Percentiles rank a stretch among this genome's conserved stretches.
Conservation (phyloP, 2,888 invertebrate species). For the Heteromurus nitidus region DNA sequence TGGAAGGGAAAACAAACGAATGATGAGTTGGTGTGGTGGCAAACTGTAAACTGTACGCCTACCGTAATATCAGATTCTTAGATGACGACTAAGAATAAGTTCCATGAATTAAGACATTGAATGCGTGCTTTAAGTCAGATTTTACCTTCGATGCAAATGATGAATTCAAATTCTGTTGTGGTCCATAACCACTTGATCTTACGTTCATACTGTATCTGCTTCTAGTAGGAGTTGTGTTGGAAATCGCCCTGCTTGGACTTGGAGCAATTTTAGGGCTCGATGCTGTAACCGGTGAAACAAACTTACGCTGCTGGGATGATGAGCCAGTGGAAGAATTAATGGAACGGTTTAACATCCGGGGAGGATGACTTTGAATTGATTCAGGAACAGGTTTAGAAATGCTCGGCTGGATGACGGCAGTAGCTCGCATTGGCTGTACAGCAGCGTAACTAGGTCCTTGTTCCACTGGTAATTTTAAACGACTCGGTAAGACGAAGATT, state of each 20-base stretch:
- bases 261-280: constrained; percentile 59
- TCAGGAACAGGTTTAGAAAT: neutral
- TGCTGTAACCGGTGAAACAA: constrained; percentile 50
- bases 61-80: neutral
- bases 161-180: constrained; percentile 37
- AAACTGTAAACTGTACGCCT: neutral
- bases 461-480: neutral
- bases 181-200: constrained; percentile 67
- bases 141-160: constrained; percentile 33
- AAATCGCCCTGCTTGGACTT: neutral
- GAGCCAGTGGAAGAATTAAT: neutral
- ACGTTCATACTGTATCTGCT: constrained; percentile 42
- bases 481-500: too few species aligned
- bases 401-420: constrained; percentile 35
- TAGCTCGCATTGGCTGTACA: constrained; percentile 28
- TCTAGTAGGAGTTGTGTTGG: constrained; percentile 54
- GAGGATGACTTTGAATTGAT: neutral
- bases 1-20: neutral
- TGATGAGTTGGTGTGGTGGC: neutral
- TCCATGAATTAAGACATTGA: neutral
- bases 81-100: neutral
- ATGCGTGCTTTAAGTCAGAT: neutral
- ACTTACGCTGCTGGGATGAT: constrained; percentile 31
- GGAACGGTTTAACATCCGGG: neutral
- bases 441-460: neutral